A percentile compares a stretch with the other conserved stretches of the same genome.
phyloP scores from a whole-genome alignment of 2,113 vertebrate genomes.

The Phoenicopterus ruber region DNA sequence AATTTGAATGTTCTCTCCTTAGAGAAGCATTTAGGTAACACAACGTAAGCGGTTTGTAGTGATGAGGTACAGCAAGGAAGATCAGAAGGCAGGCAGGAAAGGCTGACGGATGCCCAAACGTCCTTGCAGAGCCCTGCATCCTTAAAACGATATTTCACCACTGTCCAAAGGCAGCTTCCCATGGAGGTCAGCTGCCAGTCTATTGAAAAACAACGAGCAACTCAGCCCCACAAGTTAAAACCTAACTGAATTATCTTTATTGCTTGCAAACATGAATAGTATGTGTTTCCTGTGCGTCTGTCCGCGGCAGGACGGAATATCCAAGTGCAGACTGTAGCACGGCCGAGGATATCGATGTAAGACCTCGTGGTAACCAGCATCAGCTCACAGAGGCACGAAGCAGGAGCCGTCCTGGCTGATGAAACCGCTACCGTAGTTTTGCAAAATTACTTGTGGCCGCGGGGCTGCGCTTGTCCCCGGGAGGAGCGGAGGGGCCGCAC shows the following conservation, averaged over 20 bases:
- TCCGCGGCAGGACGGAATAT: background rate
- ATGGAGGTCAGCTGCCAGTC: background rate
- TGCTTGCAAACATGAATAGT: background rate
- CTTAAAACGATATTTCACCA: background rate
- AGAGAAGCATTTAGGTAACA: background rate
- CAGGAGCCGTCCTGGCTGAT: background rate
- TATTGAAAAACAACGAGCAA: background rate
- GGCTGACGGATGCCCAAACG: background rate
- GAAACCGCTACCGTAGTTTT: rapidly evolving
- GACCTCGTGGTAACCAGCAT: background rate
- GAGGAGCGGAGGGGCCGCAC: rapidly evolving
- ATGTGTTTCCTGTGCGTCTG: background rate
- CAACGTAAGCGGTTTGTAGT: rapidly evolving
- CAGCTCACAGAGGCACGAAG: background rate
- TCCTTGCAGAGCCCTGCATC: background rate
- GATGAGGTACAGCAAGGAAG: background rate
- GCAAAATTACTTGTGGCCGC: rapidly evolving
- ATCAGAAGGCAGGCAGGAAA: background rate
- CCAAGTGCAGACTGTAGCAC: rapidly evolving
- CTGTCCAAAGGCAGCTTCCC: background rate
- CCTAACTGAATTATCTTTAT: background rate
- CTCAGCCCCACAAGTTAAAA: background rate
- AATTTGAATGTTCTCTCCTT: background rate
- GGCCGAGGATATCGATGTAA: rapidly evolving
- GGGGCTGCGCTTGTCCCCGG: background rate